phyloP scores from a whole-genome alignment of 1,140 invertebrate genomes.

The Ceratoteleas bidentatus region DNA sequence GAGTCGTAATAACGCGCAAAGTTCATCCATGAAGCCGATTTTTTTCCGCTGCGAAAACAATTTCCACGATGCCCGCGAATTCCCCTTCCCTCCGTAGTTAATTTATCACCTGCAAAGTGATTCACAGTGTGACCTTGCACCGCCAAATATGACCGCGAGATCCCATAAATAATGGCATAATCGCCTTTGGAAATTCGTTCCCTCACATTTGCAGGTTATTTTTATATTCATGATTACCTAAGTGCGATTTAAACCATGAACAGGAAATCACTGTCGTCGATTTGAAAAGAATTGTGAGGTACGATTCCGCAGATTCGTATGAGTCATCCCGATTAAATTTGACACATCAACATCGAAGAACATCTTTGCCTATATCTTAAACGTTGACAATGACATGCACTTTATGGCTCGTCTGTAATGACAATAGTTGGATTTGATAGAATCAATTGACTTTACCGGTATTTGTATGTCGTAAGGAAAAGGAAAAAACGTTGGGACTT shows the following conservation, averaged over 20 bases:
- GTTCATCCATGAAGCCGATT: constrained; percentile 30
- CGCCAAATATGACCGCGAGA: constrained; percentile 4
- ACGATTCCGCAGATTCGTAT: constrained; percentile 9
- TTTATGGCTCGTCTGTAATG: constrained; percentile 24
- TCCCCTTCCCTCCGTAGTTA: background rate
- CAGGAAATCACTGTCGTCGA: constrained; percentile 3
- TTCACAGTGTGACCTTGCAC: constrained; percentile 40
- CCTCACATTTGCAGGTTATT: constrained; percentile 30
- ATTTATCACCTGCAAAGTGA: constrained; percentile 32
- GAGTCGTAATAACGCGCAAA: constrained; percentile 33
- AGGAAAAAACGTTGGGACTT: background rate
- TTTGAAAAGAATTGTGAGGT: constrained; percentile 12
- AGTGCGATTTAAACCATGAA: constrained; percentile 11
- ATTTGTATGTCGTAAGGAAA: background rate
- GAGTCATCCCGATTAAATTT: constrained; percentile 5
- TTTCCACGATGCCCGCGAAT: constrained; percentile 3
- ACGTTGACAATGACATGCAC: constrained; percentile 42
- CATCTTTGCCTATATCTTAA: constrained; percentile 17
- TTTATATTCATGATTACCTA: constrained; percentile 31
- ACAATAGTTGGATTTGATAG: constrained; percentile 6
- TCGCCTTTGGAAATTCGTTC: constrained; percentile 41
- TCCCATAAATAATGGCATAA: constrained; percentile 46
- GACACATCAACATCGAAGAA: constrained; percentile 15
- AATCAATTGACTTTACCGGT: constrained; percentile 17
- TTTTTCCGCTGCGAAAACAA: constrained; percentile 13